These are phyloP conservation scores for Hystrix cristata DNA, from an alignment of 2,113 vertebrate species.

Conservation along the genomic window DNA sequence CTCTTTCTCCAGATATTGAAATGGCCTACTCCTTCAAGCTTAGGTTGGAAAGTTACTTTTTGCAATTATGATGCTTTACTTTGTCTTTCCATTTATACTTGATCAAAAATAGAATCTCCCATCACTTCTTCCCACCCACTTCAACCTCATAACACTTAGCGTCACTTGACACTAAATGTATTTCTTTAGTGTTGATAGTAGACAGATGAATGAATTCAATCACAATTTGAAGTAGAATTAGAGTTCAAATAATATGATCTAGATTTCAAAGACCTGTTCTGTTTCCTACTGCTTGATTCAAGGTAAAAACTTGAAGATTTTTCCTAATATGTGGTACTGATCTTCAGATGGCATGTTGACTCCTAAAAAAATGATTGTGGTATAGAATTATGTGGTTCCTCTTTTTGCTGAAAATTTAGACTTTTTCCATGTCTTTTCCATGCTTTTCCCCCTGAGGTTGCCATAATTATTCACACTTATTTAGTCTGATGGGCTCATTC, in stretches of 20 bases:
- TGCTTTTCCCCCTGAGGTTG: not conserved
- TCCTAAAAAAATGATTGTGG: not conserved
- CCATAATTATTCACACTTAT: conserved; percentile 16
- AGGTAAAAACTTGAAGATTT: not conserved
- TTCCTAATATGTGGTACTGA: not conserved
- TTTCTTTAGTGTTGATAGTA: conserved; percentile 1
- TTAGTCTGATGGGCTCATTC: conserved; percentile 12
- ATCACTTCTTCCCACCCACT: not conserved
- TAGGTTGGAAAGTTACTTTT: not conserved
- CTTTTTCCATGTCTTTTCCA: not conserved
- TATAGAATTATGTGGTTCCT: not conserved
- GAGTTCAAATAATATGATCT: not conserved
- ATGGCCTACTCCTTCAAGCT: not conserved
- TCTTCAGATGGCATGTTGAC: not conserved
- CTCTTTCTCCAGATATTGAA: not conserved
- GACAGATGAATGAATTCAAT: conserved; percentile 1
- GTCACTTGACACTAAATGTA: not conserved
- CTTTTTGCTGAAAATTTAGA: conserved; percentile 27
- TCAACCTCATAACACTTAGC: not conserved
- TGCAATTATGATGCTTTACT: not conserved
- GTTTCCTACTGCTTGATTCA: not conserved
- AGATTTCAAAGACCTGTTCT: not conserved
- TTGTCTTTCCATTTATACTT: not conserved
- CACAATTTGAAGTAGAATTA: conserved; percentile 10
- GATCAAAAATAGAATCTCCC: not conserved